These are phyloP conservation scores for Lampropteryx suffumata DNA, from an alignment of 2,888 invertebrate genomes.

Conservation along the genomic window DNA sequence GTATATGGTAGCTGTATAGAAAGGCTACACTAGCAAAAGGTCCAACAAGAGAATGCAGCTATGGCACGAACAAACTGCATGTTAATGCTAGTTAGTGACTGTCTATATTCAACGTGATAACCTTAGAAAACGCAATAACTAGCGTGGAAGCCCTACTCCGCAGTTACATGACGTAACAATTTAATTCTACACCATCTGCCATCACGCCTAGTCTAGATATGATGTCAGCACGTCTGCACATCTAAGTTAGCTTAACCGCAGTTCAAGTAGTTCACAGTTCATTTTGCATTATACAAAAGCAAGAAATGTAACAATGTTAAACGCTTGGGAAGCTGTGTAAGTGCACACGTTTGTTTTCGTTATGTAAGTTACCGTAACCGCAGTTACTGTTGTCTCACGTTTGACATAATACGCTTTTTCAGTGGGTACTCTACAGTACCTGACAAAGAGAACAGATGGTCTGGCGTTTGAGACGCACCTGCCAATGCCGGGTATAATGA, in stretches of 20 bases:
- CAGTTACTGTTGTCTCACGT: conserved; percentile 25
- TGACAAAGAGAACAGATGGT: background rate
- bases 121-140: conserved; percentile 21
- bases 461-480: too few relatives aligned
- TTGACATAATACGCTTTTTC: conserved; percentile 42
- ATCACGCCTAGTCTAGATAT: conserved; percentile 28
- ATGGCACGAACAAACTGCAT: conserved; percentile 5
- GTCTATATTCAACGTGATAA: conserved; percentile 12
- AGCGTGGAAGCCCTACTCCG: conserved; percentile 10
- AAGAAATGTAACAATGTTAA: conserved; percentile 65
- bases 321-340: conserved; percentile 66
- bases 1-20: too few relatives aligned
- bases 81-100: background rate
- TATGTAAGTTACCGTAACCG: conserved; percentile 35
- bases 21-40: too few relatives aligned
- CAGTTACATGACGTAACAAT: conserved; percentile 24
- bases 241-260: conserved; percentile 22
- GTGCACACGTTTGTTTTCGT: conserved; percentile 59
- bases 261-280: conserved; percentile 43
- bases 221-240: conserved; percentile 24
- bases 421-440: background rate
- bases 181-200: conserved; percentile 25
- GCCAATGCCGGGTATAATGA: background rate
- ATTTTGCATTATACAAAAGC: conserved; percentile 22
- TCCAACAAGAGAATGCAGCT: background rate